Evolutionary conservation across 2,113 vertebrate species (phyloP), one percentile per base, ranked within the genome.

Genomic region (Piaya cayana): DNA sequence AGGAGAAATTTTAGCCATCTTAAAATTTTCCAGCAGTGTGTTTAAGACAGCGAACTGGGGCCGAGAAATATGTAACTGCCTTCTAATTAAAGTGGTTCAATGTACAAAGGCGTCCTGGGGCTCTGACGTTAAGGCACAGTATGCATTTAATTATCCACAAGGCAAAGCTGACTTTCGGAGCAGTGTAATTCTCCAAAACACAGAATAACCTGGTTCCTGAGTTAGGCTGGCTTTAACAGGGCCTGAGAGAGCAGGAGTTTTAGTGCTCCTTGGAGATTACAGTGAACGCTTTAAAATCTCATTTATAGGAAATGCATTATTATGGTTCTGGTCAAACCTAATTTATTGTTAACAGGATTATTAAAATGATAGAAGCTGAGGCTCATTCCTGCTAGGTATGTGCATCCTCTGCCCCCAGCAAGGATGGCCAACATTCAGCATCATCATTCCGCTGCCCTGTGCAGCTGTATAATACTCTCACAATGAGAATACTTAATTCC

Each of bases 1-100:
- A 87, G 18, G 36, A 77, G 43, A 23, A 91, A 52, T 72, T 95
- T 95, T 93, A 90, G 26, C 47, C 55, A 52, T 58, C 49, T 68
- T 91, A 32, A 53, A 20, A 15, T 88, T 91, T 79, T 76, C 91
- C 45, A 89, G 43, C 16, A 59, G 12, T 19, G 14, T 56, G 25
- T 86, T 95, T 88, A 89, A 85, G 83, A 64, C 72, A 88, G 30
- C 13, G 74, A 76, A 88, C 82, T 82, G 69, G 62, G 50, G 16
- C 42, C 79, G 43, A 88, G 69, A 95, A 95, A 95, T 97, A 97
- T 56, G 81, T 93, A 88, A 75, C 78, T 82, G 43, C 72, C 67
- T 97, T 95, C 72, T 96, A 91, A 97, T 96, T 97, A 95, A 96
- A 90, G 58, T 64, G 76, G 36, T n/a, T 94, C 83, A 78, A 92